Conservation (phyloP, 1,140 invertebrate genomes). For the Psix sp. region DNA sequence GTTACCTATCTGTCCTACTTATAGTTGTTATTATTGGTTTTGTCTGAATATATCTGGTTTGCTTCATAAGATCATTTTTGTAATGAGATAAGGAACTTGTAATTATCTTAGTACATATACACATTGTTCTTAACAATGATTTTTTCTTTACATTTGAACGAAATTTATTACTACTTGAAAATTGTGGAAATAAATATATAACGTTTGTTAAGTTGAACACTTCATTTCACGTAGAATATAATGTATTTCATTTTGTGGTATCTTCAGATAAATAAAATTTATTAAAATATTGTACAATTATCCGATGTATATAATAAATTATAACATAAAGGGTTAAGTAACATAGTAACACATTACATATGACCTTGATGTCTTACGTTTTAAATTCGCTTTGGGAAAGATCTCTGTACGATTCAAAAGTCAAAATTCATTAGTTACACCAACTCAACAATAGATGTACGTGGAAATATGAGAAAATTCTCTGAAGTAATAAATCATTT, state of each 20-base stretch:
- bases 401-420: slow-evolving; percentile 9
- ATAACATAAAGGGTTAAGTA: no score
- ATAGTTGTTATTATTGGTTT: slow-evolving; percentile 70
- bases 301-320: no score
- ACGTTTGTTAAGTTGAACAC: no score
- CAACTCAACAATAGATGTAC: slow-evolving; percentile 30
- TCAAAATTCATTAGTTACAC: slow-evolving; percentile 31
- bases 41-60: no score
- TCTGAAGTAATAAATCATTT: slow-evolving; percentile 33
- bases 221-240: no score
- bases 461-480: slow-evolving; percentile 32
- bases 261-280: no score
- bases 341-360: slow-evolving; percentile 48
- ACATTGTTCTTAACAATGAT: no score
- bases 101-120: no score
- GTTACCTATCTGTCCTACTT: slow-evolving; percentile 75
- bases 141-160: slow-evolving; percentile 6
- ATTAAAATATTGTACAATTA: no score
- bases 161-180: no score
- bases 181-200: no score
- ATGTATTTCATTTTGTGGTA: no score
- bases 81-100: slow-evolving; percentile 45
- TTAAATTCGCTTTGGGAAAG: slow-evolving; percentile 12
- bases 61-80: slow-evolving; percentile 51
- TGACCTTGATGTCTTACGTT: slow-evolving; percentile 31